A percentile compares a stretch with the other conserved stretches of the same genome.
phyloP scores from a whole-genome alignment of 2,888 invertebrate species.

The Anoplius nigerrimus region DNA sequence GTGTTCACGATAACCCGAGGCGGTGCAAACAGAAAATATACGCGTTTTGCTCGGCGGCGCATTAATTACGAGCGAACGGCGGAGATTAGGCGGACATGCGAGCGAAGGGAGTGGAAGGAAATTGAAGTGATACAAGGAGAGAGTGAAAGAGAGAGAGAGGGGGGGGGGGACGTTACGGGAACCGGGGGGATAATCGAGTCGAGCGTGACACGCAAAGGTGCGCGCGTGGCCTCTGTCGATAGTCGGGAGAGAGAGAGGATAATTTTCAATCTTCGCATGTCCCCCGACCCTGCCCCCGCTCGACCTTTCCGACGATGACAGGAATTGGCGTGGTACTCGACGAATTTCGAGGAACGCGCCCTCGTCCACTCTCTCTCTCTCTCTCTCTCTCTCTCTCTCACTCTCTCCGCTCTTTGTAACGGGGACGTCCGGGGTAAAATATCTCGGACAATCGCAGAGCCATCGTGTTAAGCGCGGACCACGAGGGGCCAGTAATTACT shows the following conservation, averaged over 20 bases:
- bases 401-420: background rate
- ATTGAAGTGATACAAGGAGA: too few species aligned
- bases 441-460: constrained; percentile 30
- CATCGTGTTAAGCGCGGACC: constrained; percentile 44
- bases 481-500: constrained; percentile 57
- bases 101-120: too few species aligned
- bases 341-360: background rate
- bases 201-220: background rate
- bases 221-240: background rate
- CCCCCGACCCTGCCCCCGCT: background rate
- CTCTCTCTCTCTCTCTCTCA: background rate
- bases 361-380: background rate
- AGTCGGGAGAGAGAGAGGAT: background rate
- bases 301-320: background rate
- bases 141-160: too few species aligned
- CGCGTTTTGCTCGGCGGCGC: background rate
- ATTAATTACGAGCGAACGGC: too few species aligned
- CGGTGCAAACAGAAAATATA: background rate
- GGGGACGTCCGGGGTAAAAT: background rate
- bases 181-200: background rate
- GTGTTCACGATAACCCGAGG: too few species aligned
- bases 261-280: background rate
- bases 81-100: background rate
- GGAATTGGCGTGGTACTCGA: too few species aligned
- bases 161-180: too few species aligned